Evolutionary conservation across 2,888 invertebrate species (phyloP).

Genomic region (Caenorhabditis japonica): DNA sequence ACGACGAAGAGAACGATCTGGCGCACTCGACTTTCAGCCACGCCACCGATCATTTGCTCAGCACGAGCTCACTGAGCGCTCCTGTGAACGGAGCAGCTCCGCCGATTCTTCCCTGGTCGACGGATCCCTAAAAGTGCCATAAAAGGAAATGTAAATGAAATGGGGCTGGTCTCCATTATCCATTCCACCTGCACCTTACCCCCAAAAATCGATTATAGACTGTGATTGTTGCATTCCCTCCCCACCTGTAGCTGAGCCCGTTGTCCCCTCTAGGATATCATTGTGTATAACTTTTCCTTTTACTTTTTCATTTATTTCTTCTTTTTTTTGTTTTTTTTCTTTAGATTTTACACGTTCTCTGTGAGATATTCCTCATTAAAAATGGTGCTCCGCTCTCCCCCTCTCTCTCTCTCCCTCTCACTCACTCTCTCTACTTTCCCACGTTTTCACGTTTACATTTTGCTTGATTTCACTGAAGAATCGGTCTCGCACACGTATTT

Average conservation of each 20-base stretch:
- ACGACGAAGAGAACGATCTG: constrained; percentile 45
- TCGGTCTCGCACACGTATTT: constrained; percentile 38
- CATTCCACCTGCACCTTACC: constrained; percentile 27
- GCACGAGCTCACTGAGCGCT: constrained; percentile 8
- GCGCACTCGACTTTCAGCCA: constrained; percentile 34
- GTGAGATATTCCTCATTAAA: constrained; percentile 3
- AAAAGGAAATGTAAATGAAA: no score
- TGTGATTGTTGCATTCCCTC: constrained; percentile 27
- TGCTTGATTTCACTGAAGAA: constrained; percentile 41
- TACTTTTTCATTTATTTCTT: no score
- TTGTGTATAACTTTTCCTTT: constrained; percentile 28
- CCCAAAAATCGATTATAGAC: constrained; percentile 15
- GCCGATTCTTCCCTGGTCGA: constrained; percentile 22
- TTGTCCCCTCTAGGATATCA: constrained; percentile 34
- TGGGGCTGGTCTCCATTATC: no score
- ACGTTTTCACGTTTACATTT: no score
- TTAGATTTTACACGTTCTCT: no score
- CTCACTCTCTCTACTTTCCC: no score
- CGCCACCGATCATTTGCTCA: constrained; percentile 39
- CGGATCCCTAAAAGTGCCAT: constrained; percentile 43
- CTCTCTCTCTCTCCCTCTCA: constrained; percentile 14
- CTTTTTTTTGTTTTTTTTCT: not conserved
- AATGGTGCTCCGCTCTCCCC: constrained; percentile 29
- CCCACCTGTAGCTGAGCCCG: constrained; percentile 32
- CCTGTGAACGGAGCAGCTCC: constrained; percentile 17